A percentile compares a stretch with the other conserved stretches of the same genome.
Conservation (phyloP, 2,888 invertebrate genomes). For the Allacma fusca region DNA sequence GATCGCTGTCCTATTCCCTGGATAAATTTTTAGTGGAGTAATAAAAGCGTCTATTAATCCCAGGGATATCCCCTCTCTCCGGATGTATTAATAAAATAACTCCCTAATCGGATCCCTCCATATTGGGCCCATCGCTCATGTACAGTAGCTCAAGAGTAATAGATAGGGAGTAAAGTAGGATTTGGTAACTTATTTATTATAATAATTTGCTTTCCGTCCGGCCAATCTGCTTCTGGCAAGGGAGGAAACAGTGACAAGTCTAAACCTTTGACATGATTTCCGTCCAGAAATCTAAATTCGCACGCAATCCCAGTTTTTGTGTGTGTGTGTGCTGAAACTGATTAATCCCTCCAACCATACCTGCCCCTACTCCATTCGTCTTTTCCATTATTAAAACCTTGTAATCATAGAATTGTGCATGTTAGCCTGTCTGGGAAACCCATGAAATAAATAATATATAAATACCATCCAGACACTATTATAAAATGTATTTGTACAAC, state of each 20-base stretch:
- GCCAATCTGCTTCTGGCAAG: not conserved
- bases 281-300: constrained; percentile 36
- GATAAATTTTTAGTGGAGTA: too few relatives aligned
- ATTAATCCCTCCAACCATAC: constrained; percentile 1
- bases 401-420: too few relatives aligned
- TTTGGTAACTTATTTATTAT: not conserved
- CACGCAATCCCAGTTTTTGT: constrained; percentile 23
- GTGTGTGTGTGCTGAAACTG: not conserved
- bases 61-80: not conserved
- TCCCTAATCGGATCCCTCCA: not conserved
- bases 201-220: not conserved
- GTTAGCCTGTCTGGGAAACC: too few relatives aligned
- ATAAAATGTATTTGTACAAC: too few relatives aligned
- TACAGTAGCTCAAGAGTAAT: not conserved
- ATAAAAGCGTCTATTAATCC: not conserved
- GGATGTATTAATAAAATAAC: not conserved
- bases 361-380: not conserved
- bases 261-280: constrained; percentile 41
- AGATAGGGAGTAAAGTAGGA: not conserved
- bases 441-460: too few relatives aligned
- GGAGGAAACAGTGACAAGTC: constrained; percentile 35
- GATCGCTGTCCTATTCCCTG: too few relatives aligned
- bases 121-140: not conserved
- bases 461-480: too few relatives aligned
- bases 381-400: not conserved